Conservation (phyloP, 2,797 vertebrate genomes). For the Scyliorhinus canicula region DNA sequence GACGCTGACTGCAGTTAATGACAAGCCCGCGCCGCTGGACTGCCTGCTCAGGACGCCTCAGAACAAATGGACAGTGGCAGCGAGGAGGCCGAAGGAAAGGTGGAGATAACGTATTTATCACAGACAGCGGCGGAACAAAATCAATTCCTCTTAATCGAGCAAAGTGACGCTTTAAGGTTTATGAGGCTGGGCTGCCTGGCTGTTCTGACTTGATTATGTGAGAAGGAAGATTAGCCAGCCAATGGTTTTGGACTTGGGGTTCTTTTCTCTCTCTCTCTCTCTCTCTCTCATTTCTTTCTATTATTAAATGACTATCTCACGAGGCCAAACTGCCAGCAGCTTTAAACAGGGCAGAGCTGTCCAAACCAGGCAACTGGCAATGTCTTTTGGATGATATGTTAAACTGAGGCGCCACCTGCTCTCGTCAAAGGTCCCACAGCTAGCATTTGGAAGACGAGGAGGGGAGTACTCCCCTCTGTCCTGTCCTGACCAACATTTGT, state of each 20-base stretch:
- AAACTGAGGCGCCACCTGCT: not conserved
- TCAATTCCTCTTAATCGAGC: slow-evolving; percentile 77
- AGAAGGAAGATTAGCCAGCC: slow-evolving; percentile 60
- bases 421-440: not conserved
- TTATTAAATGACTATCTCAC: slow-evolving; percentile 59
- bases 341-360: slow-evolving; percentile 52
- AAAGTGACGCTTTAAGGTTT: slow-evolving; percentile 77
- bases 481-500: not conserved
- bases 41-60: slow-evolving; percentile 54
- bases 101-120: slow-evolving; percentile 68
- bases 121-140: slow-evolving; percentile 72
- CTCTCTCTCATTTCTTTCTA: slow-evolving; percentile 60
- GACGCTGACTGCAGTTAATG: slow-evolving; percentile 76
- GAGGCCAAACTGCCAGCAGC: slow-evolving; percentile 53
- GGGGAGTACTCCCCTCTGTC: not conserved
- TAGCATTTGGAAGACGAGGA: not conserved
- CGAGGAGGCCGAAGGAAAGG: slow-evolving; percentile 45
- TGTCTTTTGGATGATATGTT: not conserved
- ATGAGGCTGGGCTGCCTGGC: slow-evolving; percentile 66
- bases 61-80: slow-evolving; percentile 55
- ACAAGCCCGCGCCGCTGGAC: slow-evolving; percentile 54
- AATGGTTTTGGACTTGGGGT: not conserved
- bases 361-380: slow-evolving; percentile 45
- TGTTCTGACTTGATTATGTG: slow-evolving; percentile 65
- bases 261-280: slow-evolving; percentile 52